Base-by-base conservation (phyloP, 1,140 invertebrate genomes). In the Hestina assimilis region DNA sequence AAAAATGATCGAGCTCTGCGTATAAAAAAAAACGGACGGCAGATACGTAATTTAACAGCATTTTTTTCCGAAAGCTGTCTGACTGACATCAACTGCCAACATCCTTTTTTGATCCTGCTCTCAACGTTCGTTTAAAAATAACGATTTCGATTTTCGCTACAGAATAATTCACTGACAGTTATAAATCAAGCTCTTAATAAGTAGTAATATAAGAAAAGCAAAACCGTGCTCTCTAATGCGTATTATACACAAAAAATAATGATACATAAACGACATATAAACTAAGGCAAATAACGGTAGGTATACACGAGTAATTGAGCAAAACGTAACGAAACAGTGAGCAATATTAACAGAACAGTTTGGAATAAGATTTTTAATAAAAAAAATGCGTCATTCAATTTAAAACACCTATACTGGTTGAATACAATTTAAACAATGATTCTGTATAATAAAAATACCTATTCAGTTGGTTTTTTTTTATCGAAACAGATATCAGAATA, bases 241-340 rank as follows among this genome's bases (percentile, higher is more conserved):
- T 79, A 83, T 83, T 75, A 65, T 86, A 83, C 80, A 83, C 68
- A 72, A 64, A 69, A 59, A 52, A 52, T 38, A 59, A 52, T 63
- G 61, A 66, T 63, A 70, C 20, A 65, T 52, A 64, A 56, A 68
- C 56, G 61, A 63, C 48, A 43, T 63, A 62, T 71, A 75, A 79
- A 79, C 70, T 81, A 79, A 83, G 48, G 72, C 58, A 55, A 59
- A 60, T 80, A 79, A 85, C 71, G 67, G 76, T 75, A 75, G 66
- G 64, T 66, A 68, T 78, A 82, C 70, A 83, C 66, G 67, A 65
- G 53, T 73, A 85, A 82, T 87, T 87, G 84, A 87, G 84, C 84
- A 87, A 87, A 87, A 85, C 75, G 79, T 87, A 87, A 87, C 83
- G 71, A 75, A 83, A 80, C 69, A 75, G 69, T 86, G 83, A 87